Conservation (phyloP, 2,797 vertebrate genomes). For the Setipinna tenuifilis region DNA sequence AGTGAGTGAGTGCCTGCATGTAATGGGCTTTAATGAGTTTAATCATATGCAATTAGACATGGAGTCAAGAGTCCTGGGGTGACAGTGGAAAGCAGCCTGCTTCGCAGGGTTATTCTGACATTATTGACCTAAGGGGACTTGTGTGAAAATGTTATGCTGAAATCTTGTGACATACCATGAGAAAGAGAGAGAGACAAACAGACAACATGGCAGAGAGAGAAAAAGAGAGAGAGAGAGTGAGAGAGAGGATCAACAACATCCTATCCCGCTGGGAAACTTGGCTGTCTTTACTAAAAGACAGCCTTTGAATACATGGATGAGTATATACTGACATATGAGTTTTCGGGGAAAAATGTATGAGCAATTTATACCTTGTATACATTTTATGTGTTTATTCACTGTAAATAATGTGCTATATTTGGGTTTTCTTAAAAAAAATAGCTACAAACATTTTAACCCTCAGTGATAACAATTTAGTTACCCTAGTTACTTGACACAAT, state of each 20-base stretch:
- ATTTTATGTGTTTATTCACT: no score
- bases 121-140: neutral
- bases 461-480: no score
- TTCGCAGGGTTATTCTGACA: neutral
- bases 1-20: slow-evolving; percentile 49
- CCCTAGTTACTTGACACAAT: no score
- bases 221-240: no score
- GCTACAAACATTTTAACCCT: no score
- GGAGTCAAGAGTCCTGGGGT: slow-evolving; percentile 61
- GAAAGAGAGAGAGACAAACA: slow-evolving; percentile 47
- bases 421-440: no score
- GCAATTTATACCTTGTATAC: no score
- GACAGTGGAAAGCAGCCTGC: neutral
- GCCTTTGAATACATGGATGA: no score
- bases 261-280: slow-evolving; percentile 59
- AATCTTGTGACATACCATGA: neutral
- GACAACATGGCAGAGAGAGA: neutral
- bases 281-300: slow-evolving; percentile 36
- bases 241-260: no score
- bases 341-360: no score
- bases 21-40: slow-evolving; percentile 75
- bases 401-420: no score
- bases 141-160: neutral
- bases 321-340: no score
- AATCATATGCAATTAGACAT: slow-evolving; percentile 74